These are phyloP conservation scores for Rhea pennata DNA, from an alignment of 2,113 vertebrate species.

Conservation along the genomic window DNA sequence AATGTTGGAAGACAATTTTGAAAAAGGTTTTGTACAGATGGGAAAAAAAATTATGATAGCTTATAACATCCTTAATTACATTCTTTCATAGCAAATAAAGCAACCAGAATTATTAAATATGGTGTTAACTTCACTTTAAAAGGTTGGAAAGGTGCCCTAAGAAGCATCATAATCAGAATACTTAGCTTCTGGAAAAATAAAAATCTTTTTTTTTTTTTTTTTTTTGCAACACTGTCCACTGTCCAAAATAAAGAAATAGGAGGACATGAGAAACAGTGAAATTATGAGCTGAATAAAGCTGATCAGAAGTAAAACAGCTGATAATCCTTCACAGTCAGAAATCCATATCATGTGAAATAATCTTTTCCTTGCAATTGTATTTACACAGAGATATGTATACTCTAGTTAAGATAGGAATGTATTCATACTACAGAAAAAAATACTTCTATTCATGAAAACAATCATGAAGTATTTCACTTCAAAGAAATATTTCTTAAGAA, in stretches of 20 bases:
- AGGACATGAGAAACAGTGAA: not conserved
- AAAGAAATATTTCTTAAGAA: not conserved
- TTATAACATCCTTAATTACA: not conserved
- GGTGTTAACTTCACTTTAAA: not conserved
- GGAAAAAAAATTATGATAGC: not conserved
- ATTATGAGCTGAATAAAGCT: not conserved
- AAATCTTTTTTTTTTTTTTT: not conserved
- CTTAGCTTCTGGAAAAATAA: not conserved
- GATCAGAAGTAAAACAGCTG: not conserved
- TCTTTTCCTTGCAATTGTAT: not conserved
- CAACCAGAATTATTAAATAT: not conserved
- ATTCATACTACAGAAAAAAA: not conserved
- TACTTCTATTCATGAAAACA: not conserved
- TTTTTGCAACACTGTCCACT: not conserved
- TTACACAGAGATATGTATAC: not conserved
- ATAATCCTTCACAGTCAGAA: not conserved
- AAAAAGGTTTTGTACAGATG: not conserved
- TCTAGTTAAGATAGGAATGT: accelerated
- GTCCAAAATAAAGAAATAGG: not conserved
- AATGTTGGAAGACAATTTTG: not conserved
- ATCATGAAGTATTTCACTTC: not conserved
- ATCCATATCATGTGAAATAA: not conserved
- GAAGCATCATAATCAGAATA: not conserved
- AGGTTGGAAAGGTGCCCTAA: not conserved
- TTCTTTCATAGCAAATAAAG: not conserved